phyloP scores from a whole-genome alignment of 2,113 vertebrate genomes.

The Todiramphus saurophagus region DNA sequence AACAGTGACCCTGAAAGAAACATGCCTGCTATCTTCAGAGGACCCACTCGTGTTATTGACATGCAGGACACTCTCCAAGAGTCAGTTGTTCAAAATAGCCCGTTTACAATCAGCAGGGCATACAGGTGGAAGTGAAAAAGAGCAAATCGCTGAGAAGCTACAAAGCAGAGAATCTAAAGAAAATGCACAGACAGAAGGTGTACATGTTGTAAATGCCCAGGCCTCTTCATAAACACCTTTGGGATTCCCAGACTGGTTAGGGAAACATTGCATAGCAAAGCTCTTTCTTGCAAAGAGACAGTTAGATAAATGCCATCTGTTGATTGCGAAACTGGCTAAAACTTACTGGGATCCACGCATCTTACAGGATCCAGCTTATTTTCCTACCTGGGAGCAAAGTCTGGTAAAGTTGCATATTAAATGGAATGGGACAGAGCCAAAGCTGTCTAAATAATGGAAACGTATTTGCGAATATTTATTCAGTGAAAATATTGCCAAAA shows the following conservation, averaged over 20 bases:
- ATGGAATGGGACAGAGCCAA: background rate
- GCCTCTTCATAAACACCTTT: background rate
- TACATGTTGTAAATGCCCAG: background rate
- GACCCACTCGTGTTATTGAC: background rate
- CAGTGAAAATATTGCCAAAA: conserved; percentile 26
- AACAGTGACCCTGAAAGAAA: background rate
- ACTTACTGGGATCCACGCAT: accelerated
- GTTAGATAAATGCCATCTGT: conserved; percentile 2
- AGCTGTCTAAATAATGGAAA: conserved; percentile 23
- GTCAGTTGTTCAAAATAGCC: background rate
- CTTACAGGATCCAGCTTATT: background rate
- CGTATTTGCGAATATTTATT: conserved; percentile 4
- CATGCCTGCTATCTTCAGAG: background rate
- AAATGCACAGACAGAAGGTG: background rate
- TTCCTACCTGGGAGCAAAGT: conserved; percentile 18
- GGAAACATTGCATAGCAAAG: background rate
- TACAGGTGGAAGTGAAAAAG: background rate
- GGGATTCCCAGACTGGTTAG: background rate
- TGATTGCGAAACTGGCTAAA: background rate
- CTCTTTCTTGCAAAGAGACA: background rate
- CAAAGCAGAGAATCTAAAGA: background rate
- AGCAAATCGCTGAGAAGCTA: background rate
- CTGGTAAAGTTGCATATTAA: background rate
- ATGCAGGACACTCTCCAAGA: background rate
- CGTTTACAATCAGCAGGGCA: background rate